Base-by-base conservation (phyloP, 1,140 invertebrate genomes). In the Radopholus similis region DNA sequence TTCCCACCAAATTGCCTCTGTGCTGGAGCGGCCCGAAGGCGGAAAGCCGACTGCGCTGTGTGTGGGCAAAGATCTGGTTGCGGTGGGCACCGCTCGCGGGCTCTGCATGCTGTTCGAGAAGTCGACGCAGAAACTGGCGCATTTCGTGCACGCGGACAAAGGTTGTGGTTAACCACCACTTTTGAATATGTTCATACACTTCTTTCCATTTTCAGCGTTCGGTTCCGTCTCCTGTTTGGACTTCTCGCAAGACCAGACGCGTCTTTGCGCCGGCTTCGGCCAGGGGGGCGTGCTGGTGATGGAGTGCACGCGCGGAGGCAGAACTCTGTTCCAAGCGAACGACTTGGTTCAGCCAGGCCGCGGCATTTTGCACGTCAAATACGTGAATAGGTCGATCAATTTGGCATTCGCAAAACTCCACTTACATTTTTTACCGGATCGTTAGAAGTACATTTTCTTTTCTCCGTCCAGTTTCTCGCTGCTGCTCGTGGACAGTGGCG, bases 401-500 rank as follows among this genome's bases (percentile, higher is more conserved):
- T n/a, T n/a, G 1, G 11, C 38, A 42, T 1, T n/a, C 38, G 18
- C 38, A 42, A 42, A 42, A 42, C 11, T 9, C 23, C 1, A 0
- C 30, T 51, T 51, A 21, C 30, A 32, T 66, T 66, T 65, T 30
- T 32, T 34, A 65, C 32, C 26, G 21, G 26, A 40, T 11, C 18
- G 11, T 62, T 49, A 62, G 11, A 28, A 62, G 15, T 64, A 4
- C 15, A 72, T 69, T 40, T 15, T 64, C n/a, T 68, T 30, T 49
- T 23, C 37, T 18, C 42, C 58, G 54, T 63, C 13, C 42, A 77
- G 68, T 23, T 47, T 49, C 42, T 40, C 58, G 81, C 91, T 55
- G 91, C 90, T 96, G 15, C 91, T 91, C 54, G 90, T 91, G 23
- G 94, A 98, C 83, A 95, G 91, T 66, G 93, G 93, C 15, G 95